Evolutionary conservation across 2,888 invertebrate species (phyloP).

Genomic region (Metellina segmentata): DNA sequence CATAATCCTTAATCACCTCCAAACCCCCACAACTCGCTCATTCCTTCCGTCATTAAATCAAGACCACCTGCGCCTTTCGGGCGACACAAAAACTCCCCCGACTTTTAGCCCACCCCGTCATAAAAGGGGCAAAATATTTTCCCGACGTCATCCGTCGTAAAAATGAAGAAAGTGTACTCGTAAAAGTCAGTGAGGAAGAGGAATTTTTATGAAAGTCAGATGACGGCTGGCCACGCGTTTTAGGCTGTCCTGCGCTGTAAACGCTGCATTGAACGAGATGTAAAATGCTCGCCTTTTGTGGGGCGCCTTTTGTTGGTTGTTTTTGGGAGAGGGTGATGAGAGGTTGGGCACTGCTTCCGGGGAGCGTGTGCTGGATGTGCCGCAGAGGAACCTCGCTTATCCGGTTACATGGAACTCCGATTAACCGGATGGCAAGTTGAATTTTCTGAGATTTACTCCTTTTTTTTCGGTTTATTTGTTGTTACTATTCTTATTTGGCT

Average conservation of each 20-base stretch:
- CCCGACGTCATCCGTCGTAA: slow-evolving; percentile 48
- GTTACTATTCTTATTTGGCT: no score
- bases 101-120: not conserved
- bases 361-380: not conserved
- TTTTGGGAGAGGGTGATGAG: not conserved
- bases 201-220: slow-evolving; percentile 65
- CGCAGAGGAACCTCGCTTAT: not conserved
- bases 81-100: slow-evolving; percentile 9
- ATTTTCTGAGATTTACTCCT: no score
- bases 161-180: slow-evolving; percentile 62
- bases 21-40: not conserved
- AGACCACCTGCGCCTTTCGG: slow-evolving; percentile 27
- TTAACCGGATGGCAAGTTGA: not conserved
- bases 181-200: slow-evolving; percentile 48
- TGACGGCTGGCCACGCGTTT: slow-evolving; percentile 42
- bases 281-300: slow-evolving; percentile 54
- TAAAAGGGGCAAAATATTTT: slow-evolving; percentile 51
- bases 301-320: slow-evolving; percentile 14
- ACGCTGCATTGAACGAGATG: slow-evolving; percentile 56
- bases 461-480: no score
- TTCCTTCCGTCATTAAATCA: slow-evolving; percentile 15
- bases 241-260: slow-evolving; percentile 40
- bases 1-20: not conserved
- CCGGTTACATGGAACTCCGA: not conserved
- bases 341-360: not conserved